Evolutionary conservation across 2,113 vertebrate species (phyloP).

Genomic region (Emberiza fucata): DNA sequence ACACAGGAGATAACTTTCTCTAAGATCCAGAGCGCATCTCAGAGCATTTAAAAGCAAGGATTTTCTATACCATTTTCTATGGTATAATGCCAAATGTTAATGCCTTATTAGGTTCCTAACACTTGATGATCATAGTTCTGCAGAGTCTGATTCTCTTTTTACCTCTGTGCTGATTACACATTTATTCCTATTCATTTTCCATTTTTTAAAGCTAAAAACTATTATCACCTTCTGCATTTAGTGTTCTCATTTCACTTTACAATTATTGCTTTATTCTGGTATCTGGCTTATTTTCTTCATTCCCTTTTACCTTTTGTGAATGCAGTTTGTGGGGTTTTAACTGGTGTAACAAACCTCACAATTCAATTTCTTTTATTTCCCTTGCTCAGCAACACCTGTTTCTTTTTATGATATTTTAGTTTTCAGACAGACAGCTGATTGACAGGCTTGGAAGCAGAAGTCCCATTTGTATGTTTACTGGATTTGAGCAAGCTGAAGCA

Average conservation of each 20-base stretch:
- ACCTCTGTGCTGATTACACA: background rate
- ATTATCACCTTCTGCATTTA: background rate
- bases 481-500: background rate
- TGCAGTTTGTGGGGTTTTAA: background rate
- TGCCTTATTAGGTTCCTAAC: background rate
- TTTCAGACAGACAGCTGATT: background rate
- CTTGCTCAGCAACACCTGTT: background rate
- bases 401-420: background rate
- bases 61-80: background rate
- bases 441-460: background rate
- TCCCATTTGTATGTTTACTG: background rate
- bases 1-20: background rate
- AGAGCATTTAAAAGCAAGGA: background rate
- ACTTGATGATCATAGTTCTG: constrained; percentile 19
- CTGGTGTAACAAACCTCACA: background rate
- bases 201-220: background rate
- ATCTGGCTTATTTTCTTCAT: background rate
- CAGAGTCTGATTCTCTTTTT: background rate
- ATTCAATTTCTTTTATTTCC: constrained; percentile 2
- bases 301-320: constrained; percentile 5
- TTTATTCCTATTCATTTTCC: constrained; percentile 24
- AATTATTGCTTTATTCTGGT: constrained; percentile 19
- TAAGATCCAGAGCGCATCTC: background rate
- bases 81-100: background rate
- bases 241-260: background rate